Base-by-base conservation (phyloP, 2,113 vertebrate species). In the Ranitomeya imitator region DNA sequence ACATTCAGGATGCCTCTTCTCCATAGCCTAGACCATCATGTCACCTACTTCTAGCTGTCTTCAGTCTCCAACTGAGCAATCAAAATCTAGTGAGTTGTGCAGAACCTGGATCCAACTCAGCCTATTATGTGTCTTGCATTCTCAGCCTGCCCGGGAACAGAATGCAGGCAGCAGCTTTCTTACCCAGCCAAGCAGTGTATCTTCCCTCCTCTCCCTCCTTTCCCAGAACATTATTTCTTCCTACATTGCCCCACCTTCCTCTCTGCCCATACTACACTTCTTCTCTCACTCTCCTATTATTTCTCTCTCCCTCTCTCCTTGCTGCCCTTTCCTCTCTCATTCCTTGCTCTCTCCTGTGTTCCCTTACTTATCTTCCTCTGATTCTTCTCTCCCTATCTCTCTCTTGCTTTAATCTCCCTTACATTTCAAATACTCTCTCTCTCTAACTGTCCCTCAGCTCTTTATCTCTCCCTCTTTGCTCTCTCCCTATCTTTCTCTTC, bases 161-260 rank as follows among this genome's bases (percentile, higher is more conserved):
- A 81, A 61, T 87, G 63, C 86, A 87, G 63, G 78, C 86, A 81
- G 78, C 63, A 60, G 77, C 78, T 81, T 69, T 80, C 15, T 51
- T 59, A 76, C 26, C 26, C 84, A 77, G 84, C 51, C 55, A 21
- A 31, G 37, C 21, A 84, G 45, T 51, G 69, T 10, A 51, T 78
- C 13, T 52, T 54, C 74, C 76, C 60, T 86, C 85, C 76, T 71
- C 51, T 84, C 76, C 74, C 55, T 55, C 37, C 63, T 83, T 83
- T n/a, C 81, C 61, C 54, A 69, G 21, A 52, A 45, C 31, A 83
- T 83, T 16, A 83, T 65, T 61, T 83, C 83, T 57, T 54, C 14
- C 52, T 73, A 69, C 21, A 65, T 69, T 60, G 21, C 84, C 55
- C 84, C 85, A 45, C 73, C 59, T 52, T 86, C 73, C 21, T 63